Evolutionary conservation across 1,140 invertebrate genomes (phyloP), one percentile per base, ranked within the genome.

Genomic region (Rhyzopertha dominica): DNA sequence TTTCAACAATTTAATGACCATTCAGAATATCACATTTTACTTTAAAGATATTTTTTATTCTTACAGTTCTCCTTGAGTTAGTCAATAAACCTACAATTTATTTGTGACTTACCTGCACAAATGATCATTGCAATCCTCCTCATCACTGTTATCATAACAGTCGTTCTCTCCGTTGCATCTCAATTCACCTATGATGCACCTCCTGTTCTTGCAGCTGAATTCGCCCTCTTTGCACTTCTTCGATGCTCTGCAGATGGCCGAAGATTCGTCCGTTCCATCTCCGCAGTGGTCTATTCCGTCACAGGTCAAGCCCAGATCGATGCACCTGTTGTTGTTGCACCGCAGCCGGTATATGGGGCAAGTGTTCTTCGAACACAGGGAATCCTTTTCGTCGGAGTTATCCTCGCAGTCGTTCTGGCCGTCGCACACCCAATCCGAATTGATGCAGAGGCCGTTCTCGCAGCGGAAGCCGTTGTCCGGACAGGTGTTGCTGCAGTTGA

Each of bases 211-310:
- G 61, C 90, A 93, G 17, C 76, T 75, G 65, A 90, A 92, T 54
- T 89, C 78, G 54, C 84, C 71, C 5, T 16, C 13, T 8, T 13
- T 5, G 14, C 46, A 40, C 2, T 3, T 49, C 9, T 14, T 24
- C 58, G 42, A 62, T 71, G 69, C 66, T 59, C 70, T 74, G 68
- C 82, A 85, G 38, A 74, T 60, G 3, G 64, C 47, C 1, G 65
- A 58, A 48, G 67, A 70, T 70, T 94, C 90, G 67, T 96, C 93
- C 29, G 79, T 82, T 19, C 74, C 74, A 62, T 85, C 85, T 2
- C 70, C 69, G 63, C 87, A 90, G 55, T 89, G 81, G 47, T 77
- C 73, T 42, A 67, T 68, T 0, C 80, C 79, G 67, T 90, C 84
- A 59, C 87, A 90, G 5, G 78, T 68, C 45, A 78, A 68, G 19